These are phyloP conservation scores for Brotula barbata DNA, from an alignment of 2,797 vertebrate species.

Conservation along the genomic window DNA sequence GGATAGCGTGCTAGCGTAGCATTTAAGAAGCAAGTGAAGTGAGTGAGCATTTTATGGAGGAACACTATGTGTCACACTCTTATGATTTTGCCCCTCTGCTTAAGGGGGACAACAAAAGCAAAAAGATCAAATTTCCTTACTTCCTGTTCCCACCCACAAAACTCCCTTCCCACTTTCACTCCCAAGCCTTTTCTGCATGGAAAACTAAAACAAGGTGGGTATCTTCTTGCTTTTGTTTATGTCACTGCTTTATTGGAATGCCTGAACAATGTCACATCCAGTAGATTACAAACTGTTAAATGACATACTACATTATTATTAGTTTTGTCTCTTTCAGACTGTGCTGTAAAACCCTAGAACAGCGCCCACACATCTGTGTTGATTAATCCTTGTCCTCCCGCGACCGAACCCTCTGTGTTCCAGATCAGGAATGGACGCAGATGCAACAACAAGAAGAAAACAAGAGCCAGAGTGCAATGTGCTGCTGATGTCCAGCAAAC, in stretches of 20 bases:
- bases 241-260: not conserved
- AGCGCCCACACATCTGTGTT: not conserved
- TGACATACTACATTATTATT: not conserved
- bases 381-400: constrained; percentile 3
- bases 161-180: constrained; percentile 21
- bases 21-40: not conserved
- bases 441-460: constrained; percentile 22
- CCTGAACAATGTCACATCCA: not conserved
- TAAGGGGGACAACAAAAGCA: constrained; percentile 22
- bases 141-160: constrained; percentile 47
- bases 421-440: constrained; percentile 48
- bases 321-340: constrained; percentile 7
- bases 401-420: constrained; percentile 1
- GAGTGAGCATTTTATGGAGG: not conserved
- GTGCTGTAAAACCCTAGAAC: not conserved
- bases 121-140: constrained; percentile 44
- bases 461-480: not conserved
- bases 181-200: constrained; percentile 8
- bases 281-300: not conserved
- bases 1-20: no score
- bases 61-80: no score
- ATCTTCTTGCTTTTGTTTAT: not conserved
- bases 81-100: constrained; percentile 50
- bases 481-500: constrained; percentile 50
- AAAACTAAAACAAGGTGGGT: constrained; percentile 40